Base-by-base conservation (phyloP, 2,888 invertebrate genomes). In the Polia nebulosa region DNA sequence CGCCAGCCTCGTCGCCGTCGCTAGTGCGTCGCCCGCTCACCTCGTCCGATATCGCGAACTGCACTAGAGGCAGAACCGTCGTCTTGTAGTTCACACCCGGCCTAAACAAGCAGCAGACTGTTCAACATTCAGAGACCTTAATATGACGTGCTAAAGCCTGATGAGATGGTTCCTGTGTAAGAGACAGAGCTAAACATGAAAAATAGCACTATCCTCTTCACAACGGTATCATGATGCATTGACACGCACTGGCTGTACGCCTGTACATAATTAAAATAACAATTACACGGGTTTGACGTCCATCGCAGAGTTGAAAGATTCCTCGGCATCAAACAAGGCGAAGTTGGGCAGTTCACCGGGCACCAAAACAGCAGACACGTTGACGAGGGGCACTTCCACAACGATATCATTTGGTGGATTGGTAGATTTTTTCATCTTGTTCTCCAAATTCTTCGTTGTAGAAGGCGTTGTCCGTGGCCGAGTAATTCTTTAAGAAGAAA, bases 371-470 rank as follows among this genome's bases (percentile, higher is more conserved):
- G 87, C 92, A 34, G 94, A 92, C 17, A 94, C 87, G 53, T 94
- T 92, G 29, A 93, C 87, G 25, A 95, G 74, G 2, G 94, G 94
- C n/a, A 95, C 71, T 56, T 93, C 92, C 39, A 92, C 70, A 27
- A 70, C 79, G 15, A 93, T 68, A 41, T 83, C 90, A n/a, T 52
- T 32, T 32, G 9, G 44, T 22, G 9, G 29, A 7, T 27, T 13
- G 1, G 13, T 11, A 20, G 6, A 9, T 11, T 45, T 87, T 83
- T 32, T 78, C 65, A 3, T 69, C 62, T 6, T 29, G 17, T 72
- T 56, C 44, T 60, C 34, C 2, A n/a, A 22, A 9, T 34, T 27
- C 29, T 27, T 17, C 2, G 22, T 61, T 49, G 65, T 72, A 32
- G 72, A 39, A 7, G 52, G 29, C 22, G 13, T 65, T 22, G 56